Evolutionary conservation across 2,797 vertebrate species (phyloP).

Genomic region (Gallirallus australis): DNA sequence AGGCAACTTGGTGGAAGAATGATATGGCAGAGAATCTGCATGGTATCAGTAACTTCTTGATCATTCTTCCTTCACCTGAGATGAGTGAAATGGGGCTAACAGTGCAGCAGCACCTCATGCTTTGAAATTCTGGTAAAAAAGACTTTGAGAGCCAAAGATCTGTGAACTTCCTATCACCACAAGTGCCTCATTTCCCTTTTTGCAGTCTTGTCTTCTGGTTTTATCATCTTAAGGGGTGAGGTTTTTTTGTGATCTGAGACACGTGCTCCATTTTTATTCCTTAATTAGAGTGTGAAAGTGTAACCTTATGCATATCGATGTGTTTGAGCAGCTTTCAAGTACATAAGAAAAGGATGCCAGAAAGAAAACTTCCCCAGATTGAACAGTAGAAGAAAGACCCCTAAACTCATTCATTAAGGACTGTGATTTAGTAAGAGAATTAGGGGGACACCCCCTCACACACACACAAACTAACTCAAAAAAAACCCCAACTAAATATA

Average conservation of each 20-base stretch:
- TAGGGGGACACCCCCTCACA: too few relatives aligned
- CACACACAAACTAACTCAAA: too few relatives aligned
- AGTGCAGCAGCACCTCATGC: not conserved
- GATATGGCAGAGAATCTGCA: not conserved
- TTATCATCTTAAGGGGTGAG: too few relatives aligned
- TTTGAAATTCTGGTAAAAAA: not conserved
- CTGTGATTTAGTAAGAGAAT: not conserved
- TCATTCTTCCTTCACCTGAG: not conserved
- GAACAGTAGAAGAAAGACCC: not conserved
- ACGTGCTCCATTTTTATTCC: not conserved
- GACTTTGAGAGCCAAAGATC: not conserved
- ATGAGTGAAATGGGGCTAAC: not conserved
- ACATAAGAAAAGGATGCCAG: not conserved
- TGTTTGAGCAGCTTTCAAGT: not conserved
- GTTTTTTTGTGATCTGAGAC: not conserved
- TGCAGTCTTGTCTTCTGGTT: not conserved
- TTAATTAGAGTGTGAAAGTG: conserved; percentile 6
- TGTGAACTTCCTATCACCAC: not conserved
- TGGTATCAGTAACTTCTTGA: not conserved
- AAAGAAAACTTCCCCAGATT: not conserved
- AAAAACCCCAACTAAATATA: too few relatives aligned
- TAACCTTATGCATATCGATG: not conserved
- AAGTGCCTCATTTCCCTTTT: not conserved
- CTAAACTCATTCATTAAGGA: not conserved
- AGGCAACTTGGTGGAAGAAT: not conserved